Evolutionary conservation across 2,113 vertebrate genomes (phyloP).

Genomic region (Corythoichthys intestinalis): DNA sequence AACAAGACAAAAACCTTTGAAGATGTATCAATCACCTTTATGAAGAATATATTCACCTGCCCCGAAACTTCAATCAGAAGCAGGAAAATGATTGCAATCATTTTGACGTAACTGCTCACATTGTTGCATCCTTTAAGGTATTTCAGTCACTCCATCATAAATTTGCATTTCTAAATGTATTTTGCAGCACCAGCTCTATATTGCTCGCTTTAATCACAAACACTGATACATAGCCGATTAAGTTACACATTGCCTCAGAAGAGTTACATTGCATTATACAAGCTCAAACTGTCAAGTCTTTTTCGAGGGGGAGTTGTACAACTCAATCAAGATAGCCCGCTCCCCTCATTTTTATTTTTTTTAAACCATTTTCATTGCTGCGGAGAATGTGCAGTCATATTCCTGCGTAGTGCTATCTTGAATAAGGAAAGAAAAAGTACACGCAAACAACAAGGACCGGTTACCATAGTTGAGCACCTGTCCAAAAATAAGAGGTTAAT

Average conservation of each 20-base stretch:
- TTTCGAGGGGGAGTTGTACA: slow-evolving; percentile 71
- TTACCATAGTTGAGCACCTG: slow-evolving; percentile 31
- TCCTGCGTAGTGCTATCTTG: slow-evolving; percentile 47
- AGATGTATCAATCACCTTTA: slow-evolving; percentile 24
- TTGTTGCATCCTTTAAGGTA: neutral
- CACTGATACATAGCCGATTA: slow-evolving; percentile 61
- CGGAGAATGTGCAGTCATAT: slow-evolving; percentile 28
- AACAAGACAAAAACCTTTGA: slow-evolving; percentile 20
- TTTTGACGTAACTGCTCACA: slow-evolving; percentile 7
- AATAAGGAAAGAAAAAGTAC: slow-evolving; percentile 14
- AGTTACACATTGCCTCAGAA: slow-evolving; percentile 61
- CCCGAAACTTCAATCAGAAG: slow-evolving; percentile 14
- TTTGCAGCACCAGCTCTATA: slow-evolving; percentile 61
- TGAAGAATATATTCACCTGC: slow-evolving; percentile 12
- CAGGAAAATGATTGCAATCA: slow-evolving; percentile 14
- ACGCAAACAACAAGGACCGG: slow-evolving; percentile 23
- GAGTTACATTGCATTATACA: slow-evolving; percentile 68
- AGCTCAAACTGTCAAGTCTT: slow-evolving; percentile 51
- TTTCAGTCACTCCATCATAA: slow-evolving; percentile 6
- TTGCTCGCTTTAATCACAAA: slow-evolving; percentile 68
- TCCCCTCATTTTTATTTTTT: slow-evolving; percentile 11
- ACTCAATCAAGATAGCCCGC: slow-evolving; percentile 52
- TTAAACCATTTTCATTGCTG: slow-evolving; percentile 46
- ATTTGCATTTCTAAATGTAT: slow-evolving; percentile 36
- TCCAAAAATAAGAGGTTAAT: slow-evolving; percentile 18